Base-by-base conservation (phyloP, 1,140 invertebrate species). In the Chlorops oryzae region DNA sequence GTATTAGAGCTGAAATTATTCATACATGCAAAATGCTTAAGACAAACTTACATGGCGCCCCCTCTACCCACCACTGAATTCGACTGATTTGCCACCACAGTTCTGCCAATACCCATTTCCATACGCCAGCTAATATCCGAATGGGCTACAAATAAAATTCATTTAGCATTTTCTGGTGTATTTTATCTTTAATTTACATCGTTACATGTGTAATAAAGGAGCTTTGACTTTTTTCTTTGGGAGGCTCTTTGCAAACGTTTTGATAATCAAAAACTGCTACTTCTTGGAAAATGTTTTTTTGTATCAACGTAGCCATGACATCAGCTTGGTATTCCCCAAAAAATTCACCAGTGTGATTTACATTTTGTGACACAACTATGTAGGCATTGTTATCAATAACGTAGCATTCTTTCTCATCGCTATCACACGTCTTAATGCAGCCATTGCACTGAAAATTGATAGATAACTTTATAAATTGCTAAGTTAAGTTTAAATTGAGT, bases 321-420 rank as follows among this genome's bases (percentile, higher is more conserved):
- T 84, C 81, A 13, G 85, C 84, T 58, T 93, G 84, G 18, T 90
- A 70, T 49, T 86, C 83, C 0, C 92, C 92, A 73, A 94, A 92
- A 74, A 95, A 96, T 58, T 75, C 74, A 0, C 89, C 89, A 1
- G 86, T 86, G 34, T 87, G 76, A 13, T 82, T 79, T 21, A 79
- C 69, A 15, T 80, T 76, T 53, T 86, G 80, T 0, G 87, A 84
- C 13, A 91, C 76, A 1, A 95, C 77, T n/a, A 95, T 79, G 64
- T 91, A 95, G 1, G 90, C 92, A 65, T 90, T 91, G 59, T 86
- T 88, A 74, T 95, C 92, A 15, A 95, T 79, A 3, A 95, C 76
- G 65, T 87, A 94, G 63, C 91, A 94, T 54, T 88, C 83, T 45
- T 82, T 77, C 59, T 76, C 78, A 37, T 72, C 77, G 46, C 74